phyloP scores from a whole-genome alignment of 2,888 invertebrate genomes.

The Trilocha varians region DNA sequence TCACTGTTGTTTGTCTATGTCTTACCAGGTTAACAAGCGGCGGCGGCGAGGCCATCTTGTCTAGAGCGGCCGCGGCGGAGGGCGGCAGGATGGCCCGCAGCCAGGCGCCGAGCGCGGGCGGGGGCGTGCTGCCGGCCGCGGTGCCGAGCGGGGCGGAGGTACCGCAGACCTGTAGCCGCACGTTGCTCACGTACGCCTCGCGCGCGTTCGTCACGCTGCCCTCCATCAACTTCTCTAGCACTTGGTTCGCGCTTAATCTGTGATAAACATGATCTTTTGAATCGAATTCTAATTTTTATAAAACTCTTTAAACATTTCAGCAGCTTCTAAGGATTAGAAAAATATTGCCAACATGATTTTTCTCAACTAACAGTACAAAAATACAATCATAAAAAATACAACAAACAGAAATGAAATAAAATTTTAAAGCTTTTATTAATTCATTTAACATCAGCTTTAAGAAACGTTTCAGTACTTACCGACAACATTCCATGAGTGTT shows the following conservation, averaged over 20 bases:
- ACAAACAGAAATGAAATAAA: no score
- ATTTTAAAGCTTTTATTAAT: no score
- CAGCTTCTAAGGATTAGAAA: no score
- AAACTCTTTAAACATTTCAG: no score
- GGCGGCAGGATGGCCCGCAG: slow-evolving; percentile 48
- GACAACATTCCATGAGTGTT: slow-evolving; percentile 75
- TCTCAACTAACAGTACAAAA: no score
- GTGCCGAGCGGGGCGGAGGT: slow-evolving; percentile 27
- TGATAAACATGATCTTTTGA: neutral
- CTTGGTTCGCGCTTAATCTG: slow-evolving; percentile 51
- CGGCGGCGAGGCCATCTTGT: slow-evolving; percentile 43
- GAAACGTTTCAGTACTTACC: slow-evolving; percentile 38
- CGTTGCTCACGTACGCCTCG: slow-evolving; percentile 39
- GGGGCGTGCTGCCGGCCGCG: slow-evolving; percentile 28
- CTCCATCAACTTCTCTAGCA: slow-evolving; percentile 42
- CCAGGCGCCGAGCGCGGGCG: slow-evolving; percentile 51
- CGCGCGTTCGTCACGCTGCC: slow-evolving; percentile 26
- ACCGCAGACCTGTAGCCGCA: slow-evolving; percentile 48
- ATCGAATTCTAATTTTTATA: no score
- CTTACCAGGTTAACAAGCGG: slow-evolving; percentile 29
- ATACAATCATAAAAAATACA: no score
- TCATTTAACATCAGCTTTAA: no score
- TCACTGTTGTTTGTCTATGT: no score
- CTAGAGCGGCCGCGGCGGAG: slow-evolving; percentile 42
- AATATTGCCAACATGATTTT: no score